These are phyloP conservation scores for Nebria brevicollis DNA, from an alignment of 2,888 invertebrate species.

Conservation along the genomic window DNA sequence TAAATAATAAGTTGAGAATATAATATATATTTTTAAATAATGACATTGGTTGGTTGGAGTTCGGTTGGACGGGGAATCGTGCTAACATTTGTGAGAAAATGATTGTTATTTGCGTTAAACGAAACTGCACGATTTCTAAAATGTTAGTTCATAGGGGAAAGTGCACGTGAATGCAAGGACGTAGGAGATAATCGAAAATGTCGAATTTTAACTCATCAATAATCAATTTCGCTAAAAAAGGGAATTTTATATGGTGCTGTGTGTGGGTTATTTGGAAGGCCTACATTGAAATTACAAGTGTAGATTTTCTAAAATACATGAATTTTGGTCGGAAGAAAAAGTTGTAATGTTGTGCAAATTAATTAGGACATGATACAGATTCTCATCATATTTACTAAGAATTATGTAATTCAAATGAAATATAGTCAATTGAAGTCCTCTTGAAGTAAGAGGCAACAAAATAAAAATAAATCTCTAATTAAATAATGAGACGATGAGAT, in stretches of 20 bases:
- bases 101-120: conserved; percentile 41
- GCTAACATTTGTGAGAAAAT: conserved; percentile 44
- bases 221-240: background rate
- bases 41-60: background rate
- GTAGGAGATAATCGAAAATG: conserved; percentile 8
- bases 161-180: conserved; percentile 26
- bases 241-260: background rate
- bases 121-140: conserved; percentile 45
- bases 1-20: conserved; percentile 6
- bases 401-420: background rate
- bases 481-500: too few relatives aligned
- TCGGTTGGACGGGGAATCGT: conserved; percentile 13
- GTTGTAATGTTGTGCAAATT: background rate
- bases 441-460: too few relatives aligned
- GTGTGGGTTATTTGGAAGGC: background rate
- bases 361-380: background rate
- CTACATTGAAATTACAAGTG: background rate
- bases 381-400: background rate
- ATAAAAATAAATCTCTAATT: too few relatives aligned
- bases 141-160: conserved; percentile 42
- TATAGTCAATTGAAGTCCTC: background rate
- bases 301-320: background rate
- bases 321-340: background rate
- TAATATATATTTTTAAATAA: background rate
- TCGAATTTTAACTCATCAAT: background rate